phyloP scores from a whole-genome alignment of 2,888 invertebrate species.

The Spisula solida region DNA sequence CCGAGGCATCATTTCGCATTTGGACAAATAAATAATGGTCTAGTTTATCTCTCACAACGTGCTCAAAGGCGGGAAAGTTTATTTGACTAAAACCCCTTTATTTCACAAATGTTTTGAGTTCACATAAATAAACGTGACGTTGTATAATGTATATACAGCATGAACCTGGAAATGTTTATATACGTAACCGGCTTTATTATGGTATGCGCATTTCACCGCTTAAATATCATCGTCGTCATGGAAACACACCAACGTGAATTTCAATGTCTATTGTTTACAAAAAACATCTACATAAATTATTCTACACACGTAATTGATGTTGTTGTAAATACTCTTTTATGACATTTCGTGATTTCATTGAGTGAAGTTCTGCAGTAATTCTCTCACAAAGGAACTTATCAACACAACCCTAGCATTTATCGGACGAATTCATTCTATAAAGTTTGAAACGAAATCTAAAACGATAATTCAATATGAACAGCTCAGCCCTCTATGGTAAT shows the following conservation, averaged over 20 bases:
- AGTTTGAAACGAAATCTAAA: background rate
- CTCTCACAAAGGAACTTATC: background rate
- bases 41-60: too few relatives aligned
- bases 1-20: too few relatives aligned
- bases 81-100: too few relatives aligned
- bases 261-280: conserved; percentile 29
- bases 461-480: background rate
- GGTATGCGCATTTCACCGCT: conserved; percentile 1
- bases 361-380: background rate
- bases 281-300: background rate
- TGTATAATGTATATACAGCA: too few relatives aligned
- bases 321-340: conserved; percentile 16
- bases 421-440: conserved; percentile 11
- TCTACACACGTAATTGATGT: background rate
- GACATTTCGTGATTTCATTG: conserved; percentile 5
- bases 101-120: too few relatives aligned
- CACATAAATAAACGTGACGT: too few relatives aligned
- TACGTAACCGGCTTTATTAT: background rate
- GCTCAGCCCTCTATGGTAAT: background rate
- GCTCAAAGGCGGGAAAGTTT: too few relatives aligned
- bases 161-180: background rate
- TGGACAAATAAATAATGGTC: too few relatives aligned
- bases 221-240: conserved; percentile 11
- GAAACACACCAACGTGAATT: background rate
- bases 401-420: background rate